These are phyloP conservation scores for Uromys caudimaculatus DNA, from an alignment of 2,797 vertebrate genomes.

Conservation along the genomic window DNA sequence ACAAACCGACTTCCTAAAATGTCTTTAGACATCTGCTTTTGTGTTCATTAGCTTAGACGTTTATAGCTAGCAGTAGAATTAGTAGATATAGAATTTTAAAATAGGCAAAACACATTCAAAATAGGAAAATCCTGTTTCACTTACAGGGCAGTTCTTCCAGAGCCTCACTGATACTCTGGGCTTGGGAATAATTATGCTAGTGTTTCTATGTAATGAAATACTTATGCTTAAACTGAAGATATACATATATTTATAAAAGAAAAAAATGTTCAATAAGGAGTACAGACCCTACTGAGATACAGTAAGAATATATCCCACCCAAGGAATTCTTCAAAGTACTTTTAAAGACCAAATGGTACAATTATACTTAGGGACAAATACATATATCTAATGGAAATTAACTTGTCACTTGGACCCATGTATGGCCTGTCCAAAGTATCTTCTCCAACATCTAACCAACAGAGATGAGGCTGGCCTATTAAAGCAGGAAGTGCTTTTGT, in stretches of 20 bases:
- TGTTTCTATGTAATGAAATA: conserved; percentile 30
- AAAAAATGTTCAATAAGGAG: conserved; percentile 44
- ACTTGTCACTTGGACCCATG: conserved; percentile 3
- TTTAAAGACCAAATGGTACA: conserved; percentile 58
- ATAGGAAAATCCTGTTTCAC: conserved; percentile 35
- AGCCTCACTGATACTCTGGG: background rate
- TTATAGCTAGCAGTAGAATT: conserved; percentile 35
- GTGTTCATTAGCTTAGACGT: conserved; percentile 43
- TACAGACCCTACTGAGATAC: background rate
- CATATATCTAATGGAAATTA: conserved; percentile 17
- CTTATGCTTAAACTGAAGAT: conserved; percentile 40
- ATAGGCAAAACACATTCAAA: conserved; percentile 55
- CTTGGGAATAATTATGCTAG: conserved; percentile 23
- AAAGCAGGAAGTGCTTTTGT: conserved; percentile 46
- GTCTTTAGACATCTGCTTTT: conserved; percentile 31
- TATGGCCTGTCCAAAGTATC: conserved; percentile 39
- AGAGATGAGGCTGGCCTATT: conserved; percentile 47
- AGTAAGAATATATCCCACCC: conserved; percentile 42
- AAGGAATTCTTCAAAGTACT: conserved; percentile 36
- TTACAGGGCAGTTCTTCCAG: conserved; percentile 45
- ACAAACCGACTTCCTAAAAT: conserved; percentile 4
- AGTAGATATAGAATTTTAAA: conserved; percentile 53
- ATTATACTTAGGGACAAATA: conserved; percentile 26
- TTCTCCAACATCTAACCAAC: conserved; percentile 58
- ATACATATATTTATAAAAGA: conserved; percentile 59